Percentiles rank a stretch among this genome's conserved stretches.
Conservation (phyloP, 2,888 invertebrate genomes). For the Eilema sororculum region DNA sequence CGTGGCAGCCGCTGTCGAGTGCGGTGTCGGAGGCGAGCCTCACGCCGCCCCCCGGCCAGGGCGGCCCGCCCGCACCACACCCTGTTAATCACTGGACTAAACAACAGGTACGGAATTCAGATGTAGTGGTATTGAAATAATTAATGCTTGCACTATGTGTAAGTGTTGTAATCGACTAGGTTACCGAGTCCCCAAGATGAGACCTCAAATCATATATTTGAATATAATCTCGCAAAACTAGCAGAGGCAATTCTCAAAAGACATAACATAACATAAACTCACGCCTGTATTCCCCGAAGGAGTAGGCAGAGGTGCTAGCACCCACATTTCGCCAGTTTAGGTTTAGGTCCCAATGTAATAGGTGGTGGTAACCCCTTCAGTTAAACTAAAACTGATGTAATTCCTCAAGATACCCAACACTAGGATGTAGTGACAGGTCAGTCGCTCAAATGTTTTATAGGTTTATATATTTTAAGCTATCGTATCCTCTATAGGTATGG, state of each 20-base stretch:
- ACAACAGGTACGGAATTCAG: slow-evolving; percentile 83
- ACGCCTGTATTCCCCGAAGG: too few relatives aligned
- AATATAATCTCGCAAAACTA: background rate
- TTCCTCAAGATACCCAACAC: background rate
- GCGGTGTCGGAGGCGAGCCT: slow-evolving; percentile 81
- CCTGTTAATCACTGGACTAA: slow-evolving; percentile 89
- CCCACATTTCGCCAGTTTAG: too few relatives aligned
- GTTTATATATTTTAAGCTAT: background rate
- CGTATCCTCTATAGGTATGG: slow-evolving; percentile 89
- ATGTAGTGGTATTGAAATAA: too few relatives aligned
- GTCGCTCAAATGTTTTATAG: background rate
- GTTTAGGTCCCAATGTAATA: too few relatives aligned
- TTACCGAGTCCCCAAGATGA: too few relatives aligned
- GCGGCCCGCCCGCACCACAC: slow-evolving; percentile 64
- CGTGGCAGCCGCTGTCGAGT: slow-evolving; percentile 85
- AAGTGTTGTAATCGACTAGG: too few relatives aligned
- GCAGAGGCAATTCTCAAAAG: background rate
- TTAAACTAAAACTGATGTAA: background rate
- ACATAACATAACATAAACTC: too few relatives aligned
- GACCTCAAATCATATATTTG: background rate
- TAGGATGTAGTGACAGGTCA: background rate
- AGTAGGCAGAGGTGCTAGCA: too few relatives aligned
- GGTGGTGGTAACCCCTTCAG: too few relatives aligned
- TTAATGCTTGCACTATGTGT: too few relatives aligned
- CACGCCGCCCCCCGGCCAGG: slow-evolving; percentile 77